These are phyloP conservation scores for Tympanuchus pallidicinctus DNA, from an alignment of 2,113 vertebrate genomes.

Conservation along the genomic window DNA sequence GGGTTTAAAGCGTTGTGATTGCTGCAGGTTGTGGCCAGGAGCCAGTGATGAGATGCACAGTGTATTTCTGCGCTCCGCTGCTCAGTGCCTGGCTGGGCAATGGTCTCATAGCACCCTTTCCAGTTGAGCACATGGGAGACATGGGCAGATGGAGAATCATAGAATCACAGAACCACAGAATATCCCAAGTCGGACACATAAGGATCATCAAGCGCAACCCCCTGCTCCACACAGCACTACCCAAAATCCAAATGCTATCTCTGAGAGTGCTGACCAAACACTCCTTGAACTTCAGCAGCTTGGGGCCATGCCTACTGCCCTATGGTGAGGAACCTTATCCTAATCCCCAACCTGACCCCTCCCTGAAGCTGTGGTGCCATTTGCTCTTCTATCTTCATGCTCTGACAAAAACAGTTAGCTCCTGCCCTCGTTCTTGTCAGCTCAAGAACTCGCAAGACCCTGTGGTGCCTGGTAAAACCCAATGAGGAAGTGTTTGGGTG, in stretches of 20 bases:
- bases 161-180: too few relatives aligned
- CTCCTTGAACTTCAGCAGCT: too few relatives aligned
- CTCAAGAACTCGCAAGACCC: not conserved
- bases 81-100: rapidly evolving
- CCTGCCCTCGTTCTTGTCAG: rapidly evolving
- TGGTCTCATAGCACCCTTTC: rapidly evolving
- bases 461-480: not conserved
- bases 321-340: too few relatives aligned
- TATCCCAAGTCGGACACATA: too few relatives aligned
- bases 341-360: too few relatives aligned
- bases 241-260: too few relatives aligned
- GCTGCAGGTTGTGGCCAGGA: rapidly evolving
- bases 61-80: not conserved
- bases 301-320: too few relatives aligned
- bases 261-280: too few relatives aligned
- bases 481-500: not conserved
- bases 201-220: too few relatives aligned
- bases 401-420: not conserved
- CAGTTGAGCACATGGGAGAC: not conserved
- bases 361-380: not conserved
- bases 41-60: too few relatives aligned
- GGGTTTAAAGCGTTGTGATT: rapidly evolving
- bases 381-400: not conserved
- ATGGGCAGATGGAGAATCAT: too few relatives aligned
- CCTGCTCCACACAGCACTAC: too few relatives aligned